A percentile compares a stretch with the other conserved stretches of the same genome.
Evolutionary conservation across 2,113 vertebrate species (phyloP).

Genomic region (Laticauda laticaudata): DNA sequence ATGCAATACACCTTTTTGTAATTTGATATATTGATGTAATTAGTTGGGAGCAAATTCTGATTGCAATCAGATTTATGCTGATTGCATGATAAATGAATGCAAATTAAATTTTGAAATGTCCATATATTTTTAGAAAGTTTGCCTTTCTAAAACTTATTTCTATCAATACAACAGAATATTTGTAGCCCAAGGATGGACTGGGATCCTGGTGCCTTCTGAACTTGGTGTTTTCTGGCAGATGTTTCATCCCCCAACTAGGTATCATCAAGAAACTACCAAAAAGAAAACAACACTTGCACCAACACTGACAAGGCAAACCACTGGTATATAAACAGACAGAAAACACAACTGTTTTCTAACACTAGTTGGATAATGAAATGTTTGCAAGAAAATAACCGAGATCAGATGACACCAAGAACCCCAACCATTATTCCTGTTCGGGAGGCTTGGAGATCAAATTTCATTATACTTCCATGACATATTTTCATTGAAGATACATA

Average conservation of each 20-base stretch:
- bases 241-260: background rate
- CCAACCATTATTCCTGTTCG: background rate
- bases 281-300: background rate
- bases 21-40: background rate
- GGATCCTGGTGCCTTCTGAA: background rate
- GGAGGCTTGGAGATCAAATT: background rate
- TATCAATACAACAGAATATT: background rate
- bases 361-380: background rate
- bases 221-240: background rate
- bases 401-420: background rate
- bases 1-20: background rate
- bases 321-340: background rate
- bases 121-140: background rate
- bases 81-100: background rate
- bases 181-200: background rate
- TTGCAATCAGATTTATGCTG: conserved; percentile 13
- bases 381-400: background rate
- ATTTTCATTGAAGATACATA: background rate
- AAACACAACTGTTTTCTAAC: background rate
- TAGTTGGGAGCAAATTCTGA: conserved; percentile 33
- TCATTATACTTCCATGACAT: background rate
- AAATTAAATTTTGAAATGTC: conserved; percentile 6
- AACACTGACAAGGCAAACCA: background rate
- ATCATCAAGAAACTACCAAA: background rate
- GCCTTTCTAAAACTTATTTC: background rate